Evolutionary conservation across 2,113 vertebrate species (phyloP).

Genomic region (Rhegmatorhina hoffmannsi): DNA sequence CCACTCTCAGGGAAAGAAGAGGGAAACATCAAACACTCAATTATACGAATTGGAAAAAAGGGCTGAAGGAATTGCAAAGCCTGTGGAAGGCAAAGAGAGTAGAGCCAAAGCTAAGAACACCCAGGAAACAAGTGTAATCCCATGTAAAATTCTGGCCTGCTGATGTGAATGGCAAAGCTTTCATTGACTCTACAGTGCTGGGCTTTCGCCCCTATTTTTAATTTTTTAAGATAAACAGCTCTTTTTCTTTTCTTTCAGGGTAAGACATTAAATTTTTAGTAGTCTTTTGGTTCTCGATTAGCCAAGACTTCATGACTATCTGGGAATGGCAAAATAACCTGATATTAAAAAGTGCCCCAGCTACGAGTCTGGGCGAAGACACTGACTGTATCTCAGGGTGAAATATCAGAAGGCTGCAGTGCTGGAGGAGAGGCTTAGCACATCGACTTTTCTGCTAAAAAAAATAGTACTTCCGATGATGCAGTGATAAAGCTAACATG

Average conservation of each 20-base stretch:
- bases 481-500: conserved; percentile 61
- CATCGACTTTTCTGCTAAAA: conserved; percentile 62
- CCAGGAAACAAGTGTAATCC: neutral
- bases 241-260: neutral
- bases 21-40: neutral
- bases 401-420: conserved; percentile 58
- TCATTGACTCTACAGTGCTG: neutral
- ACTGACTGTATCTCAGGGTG: conserved; percentile 32
- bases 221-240: neutral
- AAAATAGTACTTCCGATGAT: conserved; percentile 49
- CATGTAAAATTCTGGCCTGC: neutral
- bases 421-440: conserved; percentile 73
- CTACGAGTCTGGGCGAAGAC: conserved; percentile 33
- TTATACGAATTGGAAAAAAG: neutral
- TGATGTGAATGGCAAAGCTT: neutral
- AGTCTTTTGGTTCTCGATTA: neutral
- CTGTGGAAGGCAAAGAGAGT: neutral
- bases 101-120: neutral
- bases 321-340: conserved; percentile 12
- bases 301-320: neutral
- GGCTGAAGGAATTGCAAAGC: neutral
- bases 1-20: neutral
- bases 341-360: conserved; percentile 19
- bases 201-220: neutral
- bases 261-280: neutral